Base-by-base conservation (phyloP, 2,888 invertebrate species). In the Xestia ashworthii region DNA sequence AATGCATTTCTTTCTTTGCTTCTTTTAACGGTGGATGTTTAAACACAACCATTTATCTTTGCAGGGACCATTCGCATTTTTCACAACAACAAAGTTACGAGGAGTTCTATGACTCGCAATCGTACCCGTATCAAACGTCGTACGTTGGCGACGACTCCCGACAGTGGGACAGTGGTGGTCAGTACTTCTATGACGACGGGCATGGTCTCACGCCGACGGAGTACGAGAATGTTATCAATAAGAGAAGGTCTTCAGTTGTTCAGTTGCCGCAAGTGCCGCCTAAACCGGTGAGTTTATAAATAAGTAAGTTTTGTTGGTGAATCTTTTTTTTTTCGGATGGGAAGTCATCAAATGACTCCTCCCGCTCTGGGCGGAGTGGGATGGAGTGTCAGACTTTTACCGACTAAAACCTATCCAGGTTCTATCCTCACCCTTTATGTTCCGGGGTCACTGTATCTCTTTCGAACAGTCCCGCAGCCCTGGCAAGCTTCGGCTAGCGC, bases 121-220 rank as follows among this genome's bases (percentile, higher is more conserved):
- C 97, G 87, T 98, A 97, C 90, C 97, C 97, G 72, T 98, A 97
- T 92, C 97, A 98, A 92, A 91, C 93, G 96, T 97, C 95, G 74
- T 95, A 94, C 89, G 91, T 94, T 8, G 93, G 93, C 5, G 98
- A 98, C 79, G 98, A 98, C 91, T 97, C 98, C 87, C 96, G 98
- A 16, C 98, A 98, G 89, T 98, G 98, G 98, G 98, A 98, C 89
- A 97, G 98, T 65, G 98, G 98, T 90, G 98, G 98, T 93, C 97
- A 94, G 84, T 96, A 95, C 90, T 93, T 95, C 89, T 93, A 92
- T 87, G 95, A 95, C 60, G 96, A 96, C 41, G 92, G 93, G 58
- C 95, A 93, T 71, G 96, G 95, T 1, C 93, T 95, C 82, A 94
- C 97, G 77, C 95, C 97, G 53, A 97, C 97, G 5, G 97, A 97